Conservation (phyloP, 2,113 vertebrate species). For the Myotis lucifugus region DNA sequence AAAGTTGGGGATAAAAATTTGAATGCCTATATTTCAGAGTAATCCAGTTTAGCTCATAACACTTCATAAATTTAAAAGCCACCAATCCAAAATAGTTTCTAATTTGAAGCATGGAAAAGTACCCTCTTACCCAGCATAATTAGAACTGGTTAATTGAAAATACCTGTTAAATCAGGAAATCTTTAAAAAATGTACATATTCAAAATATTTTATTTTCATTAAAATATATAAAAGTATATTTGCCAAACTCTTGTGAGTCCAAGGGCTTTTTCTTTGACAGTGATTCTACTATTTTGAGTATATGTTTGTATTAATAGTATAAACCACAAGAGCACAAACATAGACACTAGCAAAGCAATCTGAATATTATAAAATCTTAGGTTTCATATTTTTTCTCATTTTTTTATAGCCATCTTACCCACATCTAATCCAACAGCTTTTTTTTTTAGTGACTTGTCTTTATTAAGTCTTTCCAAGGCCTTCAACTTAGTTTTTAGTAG, state of each 20-base stretch:
- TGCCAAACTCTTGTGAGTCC: background rate
- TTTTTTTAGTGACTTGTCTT: conserved; percentile 7
- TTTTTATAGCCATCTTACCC: background rate
- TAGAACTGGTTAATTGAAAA: conserved; percentile 28
- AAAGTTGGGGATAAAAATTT: conserved; percentile 31
- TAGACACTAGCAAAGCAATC: background rate
- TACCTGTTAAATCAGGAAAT: background rate
- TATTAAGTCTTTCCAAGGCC: conserved; percentile 20
- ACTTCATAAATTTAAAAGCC: conserved; percentile 37
- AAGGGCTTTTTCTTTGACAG: background rate
- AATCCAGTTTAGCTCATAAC: background rate
- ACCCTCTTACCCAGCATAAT: background rate
- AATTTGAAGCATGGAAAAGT: conserved; percentile 11
- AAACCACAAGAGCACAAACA: background rate
- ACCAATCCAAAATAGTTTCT: conserved; percentile 28
- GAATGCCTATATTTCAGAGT: background rate
- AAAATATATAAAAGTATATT: background rate
- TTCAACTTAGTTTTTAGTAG: conserved; percentile 36
- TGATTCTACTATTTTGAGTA: background rate
- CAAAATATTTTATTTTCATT: background rate
- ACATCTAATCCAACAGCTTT: background rate
- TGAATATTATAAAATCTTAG: background rate
- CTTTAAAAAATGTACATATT: background rate
- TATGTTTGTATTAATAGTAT: background rate
- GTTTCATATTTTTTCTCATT: background rate